phyloP scores from a whole-genome alignment of 2,888 invertebrate species.

The Nymphalis urticae region DNA sequence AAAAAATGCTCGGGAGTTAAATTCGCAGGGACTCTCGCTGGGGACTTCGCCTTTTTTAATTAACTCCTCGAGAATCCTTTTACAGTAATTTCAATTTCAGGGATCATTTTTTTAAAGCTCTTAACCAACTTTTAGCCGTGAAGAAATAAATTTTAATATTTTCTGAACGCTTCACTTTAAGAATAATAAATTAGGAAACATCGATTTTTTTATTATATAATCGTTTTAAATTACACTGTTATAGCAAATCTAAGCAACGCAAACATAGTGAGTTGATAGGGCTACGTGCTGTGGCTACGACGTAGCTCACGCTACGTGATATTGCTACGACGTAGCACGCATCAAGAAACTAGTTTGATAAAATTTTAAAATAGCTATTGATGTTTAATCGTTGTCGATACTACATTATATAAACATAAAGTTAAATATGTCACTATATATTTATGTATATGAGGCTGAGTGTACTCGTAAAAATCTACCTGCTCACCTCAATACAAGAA shows the following conservation, averaged over 20 bases:
- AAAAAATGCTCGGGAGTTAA: conserved; percentile 15
- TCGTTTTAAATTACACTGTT: conserved; percentile 2
- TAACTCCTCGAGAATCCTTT: conserved; percentile 30
- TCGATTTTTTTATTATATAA: neutral
- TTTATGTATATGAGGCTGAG: neutral
- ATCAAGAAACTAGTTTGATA: conserved; percentile 3
- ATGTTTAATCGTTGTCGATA: neutral
- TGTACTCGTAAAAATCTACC: neutral
- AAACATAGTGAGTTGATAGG: conserved; percentile 1
- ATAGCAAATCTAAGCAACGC: conserved; percentile 16
- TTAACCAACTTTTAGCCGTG: conserved; percentile 12
- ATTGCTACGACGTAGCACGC: conserved; percentile 25
- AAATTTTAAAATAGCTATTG: neutral
- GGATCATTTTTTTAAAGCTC: conserved; percentile 23
- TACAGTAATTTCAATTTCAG: conserved; percentile 25
- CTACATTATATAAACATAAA: too few species aligned
- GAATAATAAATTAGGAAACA: neutral
- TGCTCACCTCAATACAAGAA: neutral
- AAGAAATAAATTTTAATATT: conserved; percentile 3
- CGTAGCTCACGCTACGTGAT: conserved; percentile 15
- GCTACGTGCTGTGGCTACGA: conserved; percentile 8
- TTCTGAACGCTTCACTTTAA: neutral
- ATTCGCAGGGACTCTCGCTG: conserved; percentile 11
- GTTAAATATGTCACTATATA: too few species aligned
- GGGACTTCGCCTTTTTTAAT: conserved; percentile 26